Evolutionary conservation across 2,888 invertebrate genomes (phyloP).

Genomic region (Ormia ochracea): DNA sequence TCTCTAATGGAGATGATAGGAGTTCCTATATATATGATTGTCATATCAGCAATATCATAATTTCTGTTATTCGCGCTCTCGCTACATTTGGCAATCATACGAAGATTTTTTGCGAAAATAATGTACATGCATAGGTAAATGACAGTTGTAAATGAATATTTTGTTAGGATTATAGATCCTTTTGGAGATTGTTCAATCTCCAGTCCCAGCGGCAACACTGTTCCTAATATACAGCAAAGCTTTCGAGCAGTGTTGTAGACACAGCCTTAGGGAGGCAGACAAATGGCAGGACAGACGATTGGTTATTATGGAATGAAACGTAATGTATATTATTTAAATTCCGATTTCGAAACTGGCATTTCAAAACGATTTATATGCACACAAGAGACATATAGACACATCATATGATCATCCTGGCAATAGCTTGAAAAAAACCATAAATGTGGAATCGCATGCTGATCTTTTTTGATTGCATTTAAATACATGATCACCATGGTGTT

Average conservation of each 20-base stretch:
- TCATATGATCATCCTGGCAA: conserved; percentile 35
- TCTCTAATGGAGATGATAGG: no score
- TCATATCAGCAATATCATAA: no score
- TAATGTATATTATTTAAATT: conserved; percentile 74
- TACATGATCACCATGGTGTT: conserved; percentile 56
- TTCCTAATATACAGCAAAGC: background rate
- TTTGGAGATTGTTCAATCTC: background rate
- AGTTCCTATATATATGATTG: no score
- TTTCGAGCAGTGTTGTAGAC: conserved; percentile 41
- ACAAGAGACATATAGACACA: conserved; percentile 58
- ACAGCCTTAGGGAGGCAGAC: conserved; percentile 53
- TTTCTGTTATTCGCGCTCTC: no score
- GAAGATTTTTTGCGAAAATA: no score
- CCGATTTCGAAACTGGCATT: conserved; percentile 75
- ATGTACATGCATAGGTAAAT: no score
- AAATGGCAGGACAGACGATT: conserved; percentile 46
- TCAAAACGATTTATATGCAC: conserved; percentile 62
- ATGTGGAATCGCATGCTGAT: conserved; percentile 72
- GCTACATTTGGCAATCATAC: no score
- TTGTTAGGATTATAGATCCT: no score
- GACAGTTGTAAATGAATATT: no score
- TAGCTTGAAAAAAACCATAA: conserved; percentile 16
- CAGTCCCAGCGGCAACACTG: background rate
- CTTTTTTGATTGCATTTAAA: conserved; percentile 54
- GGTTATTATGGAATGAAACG: conserved; percentile 22